phyloP scores from a whole-genome alignment of 2,888 invertebrate species.

The Tyria jacobaeae region DNA sequence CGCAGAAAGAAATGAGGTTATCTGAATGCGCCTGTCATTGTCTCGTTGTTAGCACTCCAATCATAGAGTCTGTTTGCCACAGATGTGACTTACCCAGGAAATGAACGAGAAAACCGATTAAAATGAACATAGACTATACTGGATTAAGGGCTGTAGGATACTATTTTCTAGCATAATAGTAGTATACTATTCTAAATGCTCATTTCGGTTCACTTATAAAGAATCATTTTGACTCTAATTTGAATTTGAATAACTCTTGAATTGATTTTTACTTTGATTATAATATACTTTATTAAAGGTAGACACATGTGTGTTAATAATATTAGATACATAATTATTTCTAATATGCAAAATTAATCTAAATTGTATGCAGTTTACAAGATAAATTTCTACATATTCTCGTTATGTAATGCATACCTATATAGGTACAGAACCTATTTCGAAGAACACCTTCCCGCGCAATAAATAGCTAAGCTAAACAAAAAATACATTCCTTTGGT shows the following conservation, averaged over 20 bases:
- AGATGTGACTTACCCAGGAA: conserved; percentile 35
- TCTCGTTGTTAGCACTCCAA: conserved; percentile 67
- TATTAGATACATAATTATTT: too few relatives aligned
- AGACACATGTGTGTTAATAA: too few relatives aligned
- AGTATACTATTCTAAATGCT: neutral
- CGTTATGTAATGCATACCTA: neutral
- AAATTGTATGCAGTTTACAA: neutral
- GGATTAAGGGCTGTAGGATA: neutral
- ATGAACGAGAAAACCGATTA: neutral
- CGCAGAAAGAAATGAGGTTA: conserved; percentile 86
- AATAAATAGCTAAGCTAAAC: conserved; percentile 20
- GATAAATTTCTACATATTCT: neutral
- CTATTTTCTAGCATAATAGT: neutral
- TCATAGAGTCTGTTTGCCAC: conserved; percentile 47
- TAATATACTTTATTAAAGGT: too few relatives aligned
- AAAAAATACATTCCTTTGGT: conserved; percentile 42
- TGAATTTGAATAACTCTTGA: too few relatives aligned
- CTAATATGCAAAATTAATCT: too few relatives aligned
- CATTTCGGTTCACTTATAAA: too few relatives aligned
- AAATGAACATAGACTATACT: neutral
- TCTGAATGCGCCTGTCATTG: conserved; percentile 82
- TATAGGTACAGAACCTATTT: conserved; percentile 31
- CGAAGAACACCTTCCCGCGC: conserved; percentile 16
- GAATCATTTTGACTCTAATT: too few relatives aligned
- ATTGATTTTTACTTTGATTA: too few relatives aligned